Evolutionary conservation across 2,113 vertebrate species (phyloP).

Genomic region (Lophura nycthemera): DNA sequence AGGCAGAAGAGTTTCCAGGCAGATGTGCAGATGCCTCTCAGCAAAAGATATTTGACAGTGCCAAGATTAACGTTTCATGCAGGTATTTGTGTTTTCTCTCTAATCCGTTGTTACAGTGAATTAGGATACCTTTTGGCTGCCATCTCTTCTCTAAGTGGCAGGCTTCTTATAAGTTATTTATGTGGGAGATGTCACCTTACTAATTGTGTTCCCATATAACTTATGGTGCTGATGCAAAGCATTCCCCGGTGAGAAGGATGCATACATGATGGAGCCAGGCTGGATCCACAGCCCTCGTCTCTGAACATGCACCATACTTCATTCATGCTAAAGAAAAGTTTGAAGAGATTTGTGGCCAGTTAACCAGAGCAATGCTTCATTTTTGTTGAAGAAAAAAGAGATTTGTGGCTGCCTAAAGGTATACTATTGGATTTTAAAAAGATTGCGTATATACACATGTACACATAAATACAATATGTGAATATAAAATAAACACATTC

Average conservation of each 20-base stretch:
- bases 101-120: not conserved
- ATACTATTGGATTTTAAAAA: conserved; percentile 14
- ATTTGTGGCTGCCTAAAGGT: conserved; percentile 21
- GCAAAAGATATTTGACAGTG: not conserved
- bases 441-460: fast-evolving
- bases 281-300: not conserved
- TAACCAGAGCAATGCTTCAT: not conserved
- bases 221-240: not conserved
- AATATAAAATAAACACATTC: conserved; percentile 20
- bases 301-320: not conserved
- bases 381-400: not conserved
- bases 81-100: conserved; percentile 19
- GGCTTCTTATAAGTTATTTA: conserved; percentile 43
- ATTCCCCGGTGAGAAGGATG: not conserved
- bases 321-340: not conserved
- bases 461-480: not conserved
- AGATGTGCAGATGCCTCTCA: not conserved
- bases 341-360: conserved; percentile 3
- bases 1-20: not conserved
- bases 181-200: conserved; percentile 1
- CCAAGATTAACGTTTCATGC: not conserved
- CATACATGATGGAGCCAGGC: fast-evolving
- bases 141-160: not conserved
- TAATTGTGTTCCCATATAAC: conserved; percentile 21
- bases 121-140: not conserved